Base-by-base conservation (phyloP, 2,113 vertebrate genomes). In the Accipiter cooperii region DNA sequence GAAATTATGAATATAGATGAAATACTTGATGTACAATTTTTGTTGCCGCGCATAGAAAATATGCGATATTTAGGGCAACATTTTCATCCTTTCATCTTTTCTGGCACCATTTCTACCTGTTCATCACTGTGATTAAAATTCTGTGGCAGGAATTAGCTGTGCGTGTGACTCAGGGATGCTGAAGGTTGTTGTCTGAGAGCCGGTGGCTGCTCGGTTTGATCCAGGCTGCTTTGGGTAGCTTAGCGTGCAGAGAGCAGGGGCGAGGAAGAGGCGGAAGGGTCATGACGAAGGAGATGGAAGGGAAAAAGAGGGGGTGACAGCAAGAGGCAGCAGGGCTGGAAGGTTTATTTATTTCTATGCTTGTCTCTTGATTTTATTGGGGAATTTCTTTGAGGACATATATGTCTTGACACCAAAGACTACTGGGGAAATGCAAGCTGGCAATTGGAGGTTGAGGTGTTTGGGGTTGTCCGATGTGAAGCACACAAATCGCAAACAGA, bases 1-100 rank as follows among this genome's bases (percentile, higher is more conserved):
- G 95, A 94, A 96, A 96, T 96, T 86, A 95, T 95, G 97, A 96
- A 96, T 96, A 90, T 52, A 96, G 82, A 92, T 93, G 19, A 88
- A 97, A 91, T 81, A 94, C 79, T 96, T 66, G 63, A 95, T 68
- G 66, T 84, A 84, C 68, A 29, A 86, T 91, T 97, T 97, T 84
- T 92, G 82, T 84, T 51, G 65, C 91, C 2, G 5, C 0, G 1
- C 75, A 60, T 49, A 69, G 87, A 91, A 96, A 94, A 91, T 58
- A 55, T 0, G 60, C 1, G 21, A 89, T 96, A 96, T 96, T 97
- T 93, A 90, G 87, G 91, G 94, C 87, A 91, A 84, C 71, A 31
- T 79, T 94, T 94, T 74, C 86, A 87, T 96, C 94, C 75, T 96
- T 94, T 96, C 96, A 93, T 96, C 85, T 93, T 80, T 96, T 38